A percentile compares a stretch with the other conserved stretches of the same genome.
phyloP scores from a whole-genome alignment of 2,888 invertebrate species.

The Octodonta nipae region DNA sequence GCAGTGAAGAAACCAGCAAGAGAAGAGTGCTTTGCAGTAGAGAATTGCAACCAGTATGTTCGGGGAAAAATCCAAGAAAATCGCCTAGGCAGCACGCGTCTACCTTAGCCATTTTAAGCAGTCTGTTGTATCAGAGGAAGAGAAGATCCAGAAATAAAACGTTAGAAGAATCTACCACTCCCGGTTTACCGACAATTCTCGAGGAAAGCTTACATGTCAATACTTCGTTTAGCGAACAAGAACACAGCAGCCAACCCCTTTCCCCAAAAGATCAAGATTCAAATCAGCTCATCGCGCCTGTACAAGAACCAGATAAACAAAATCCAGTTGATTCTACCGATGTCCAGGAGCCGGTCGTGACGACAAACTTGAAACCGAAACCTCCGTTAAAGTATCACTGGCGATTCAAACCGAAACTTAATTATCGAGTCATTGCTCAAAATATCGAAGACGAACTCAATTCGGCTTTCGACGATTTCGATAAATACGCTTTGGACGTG shows the following conservation, averaged over 20 bases:
- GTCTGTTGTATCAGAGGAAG: conserved; percentile 44
- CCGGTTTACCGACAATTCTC: conserved; percentile 20
- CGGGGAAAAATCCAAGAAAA: conserved; percentile 55
- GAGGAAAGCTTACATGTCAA: conserved; percentile 18
- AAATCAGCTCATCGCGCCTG: no score
- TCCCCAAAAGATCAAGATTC: no score
- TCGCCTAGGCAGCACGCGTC: conserved; percentile 81
- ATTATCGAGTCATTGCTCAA: conserved; percentile 29
- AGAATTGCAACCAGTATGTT: no score
- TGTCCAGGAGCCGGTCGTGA: no score
- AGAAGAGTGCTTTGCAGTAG: neutral
- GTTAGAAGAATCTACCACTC: conserved; percentile 9
- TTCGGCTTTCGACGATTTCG: conserved; percentile 15
- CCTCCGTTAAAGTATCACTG: no score
- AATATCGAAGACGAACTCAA: conserved; percentile 37
- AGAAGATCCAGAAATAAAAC: conserved; percentile 26
- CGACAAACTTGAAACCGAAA: no score
- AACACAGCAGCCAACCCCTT: no score
- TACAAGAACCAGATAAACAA: no score
- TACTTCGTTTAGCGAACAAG: no score
- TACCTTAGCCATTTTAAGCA: conserved; percentile 67
- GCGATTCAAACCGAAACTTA: conserved; percentile 25
- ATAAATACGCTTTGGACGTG: conserved; percentile 13
- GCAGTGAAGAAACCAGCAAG: neutral
- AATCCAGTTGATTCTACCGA: no score